Conservation (phyloP, 2,797 vertebrate genomes). For the Pelodytes ibericus region DNA sequence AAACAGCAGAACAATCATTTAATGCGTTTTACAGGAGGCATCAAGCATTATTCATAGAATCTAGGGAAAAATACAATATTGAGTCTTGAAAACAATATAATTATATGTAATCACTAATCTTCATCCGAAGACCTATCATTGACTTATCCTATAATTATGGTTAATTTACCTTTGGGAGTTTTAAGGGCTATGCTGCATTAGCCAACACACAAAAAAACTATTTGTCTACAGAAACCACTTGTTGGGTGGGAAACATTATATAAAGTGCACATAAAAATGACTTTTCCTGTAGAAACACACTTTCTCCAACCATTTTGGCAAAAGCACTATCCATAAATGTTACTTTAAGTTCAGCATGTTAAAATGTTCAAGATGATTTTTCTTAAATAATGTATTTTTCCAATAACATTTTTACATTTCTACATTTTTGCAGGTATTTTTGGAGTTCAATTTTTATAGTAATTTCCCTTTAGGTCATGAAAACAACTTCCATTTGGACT, state of each 20-base stretch:
- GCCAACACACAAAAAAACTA: conserved; percentile 1
- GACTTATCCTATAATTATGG: conserved; percentile 32
- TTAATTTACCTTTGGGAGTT: conserved; percentile 1
- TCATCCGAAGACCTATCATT: conserved; percentile 24
- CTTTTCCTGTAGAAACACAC: background rate
- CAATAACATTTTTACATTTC: background rate
- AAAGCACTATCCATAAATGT: background rate
- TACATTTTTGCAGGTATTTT: background rate
- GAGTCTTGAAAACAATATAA: conserved; percentile 22
- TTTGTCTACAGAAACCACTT: conserved; percentile 10
- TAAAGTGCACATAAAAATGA: background rate
- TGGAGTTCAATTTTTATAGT: background rate
- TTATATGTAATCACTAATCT: conserved; percentile 29
- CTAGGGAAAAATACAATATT: conserved; percentile 4
- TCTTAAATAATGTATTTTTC: background rate
- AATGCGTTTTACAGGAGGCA: too few species aligned
- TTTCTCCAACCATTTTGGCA: background rate
- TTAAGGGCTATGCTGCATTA: conserved; percentile 6
- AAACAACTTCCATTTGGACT: background rate
- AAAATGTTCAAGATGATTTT: background rate
- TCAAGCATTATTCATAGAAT: too few species aligned
- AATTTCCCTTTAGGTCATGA: background rate
- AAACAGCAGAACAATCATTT: too few species aligned
- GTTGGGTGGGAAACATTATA: background rate
- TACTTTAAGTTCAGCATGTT: background rate